Conservation (phyloP, 2,797 vertebrate species). For the Sciurus carolinensis region DNA sequence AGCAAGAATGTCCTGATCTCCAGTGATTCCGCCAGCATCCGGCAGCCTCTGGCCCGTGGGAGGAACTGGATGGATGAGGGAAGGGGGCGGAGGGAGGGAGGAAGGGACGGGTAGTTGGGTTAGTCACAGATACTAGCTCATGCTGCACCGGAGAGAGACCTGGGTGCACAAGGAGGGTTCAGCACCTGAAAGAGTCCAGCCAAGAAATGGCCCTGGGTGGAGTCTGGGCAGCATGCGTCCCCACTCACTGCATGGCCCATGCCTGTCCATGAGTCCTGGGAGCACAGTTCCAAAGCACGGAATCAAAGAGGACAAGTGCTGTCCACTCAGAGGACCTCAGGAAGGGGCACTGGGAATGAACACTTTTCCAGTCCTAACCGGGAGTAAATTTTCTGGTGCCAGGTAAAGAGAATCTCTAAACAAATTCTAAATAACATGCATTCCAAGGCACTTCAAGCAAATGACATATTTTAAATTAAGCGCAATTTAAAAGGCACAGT, state of each 20-base stretch:
- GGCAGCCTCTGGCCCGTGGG: not conserved
- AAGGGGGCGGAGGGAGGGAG: no score
- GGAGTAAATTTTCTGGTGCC: not conserved
- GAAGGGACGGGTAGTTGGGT: not conserved
- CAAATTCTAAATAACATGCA: not conserved
- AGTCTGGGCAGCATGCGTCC: no score
- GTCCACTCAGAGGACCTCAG: not conserved
- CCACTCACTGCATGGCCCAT: not conserved
- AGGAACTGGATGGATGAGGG: not conserved
- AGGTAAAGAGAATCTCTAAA: not conserved
- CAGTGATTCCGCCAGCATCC: not conserved
- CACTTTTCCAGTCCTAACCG: no score
- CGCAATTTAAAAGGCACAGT: not conserved
- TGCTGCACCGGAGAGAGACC: not conserved
- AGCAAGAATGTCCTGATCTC: rapidly evolving
- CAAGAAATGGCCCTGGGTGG: not conserved
- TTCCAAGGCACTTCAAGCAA: not conserved
- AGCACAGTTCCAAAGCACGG: not conserved
- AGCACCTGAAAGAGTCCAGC: not conserved
- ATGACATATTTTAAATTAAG: not conserved
- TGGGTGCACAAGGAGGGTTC: not conserved
- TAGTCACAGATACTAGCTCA: not conserved
- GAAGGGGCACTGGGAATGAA: not conserved
- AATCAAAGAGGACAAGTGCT: no score
- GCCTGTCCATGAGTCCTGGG: not conserved